These are phyloP conservation scores for Malachius bipustulatus DNA, from an alignment of 2,888 invertebrate species.

Conservation along the genomic window DNA sequence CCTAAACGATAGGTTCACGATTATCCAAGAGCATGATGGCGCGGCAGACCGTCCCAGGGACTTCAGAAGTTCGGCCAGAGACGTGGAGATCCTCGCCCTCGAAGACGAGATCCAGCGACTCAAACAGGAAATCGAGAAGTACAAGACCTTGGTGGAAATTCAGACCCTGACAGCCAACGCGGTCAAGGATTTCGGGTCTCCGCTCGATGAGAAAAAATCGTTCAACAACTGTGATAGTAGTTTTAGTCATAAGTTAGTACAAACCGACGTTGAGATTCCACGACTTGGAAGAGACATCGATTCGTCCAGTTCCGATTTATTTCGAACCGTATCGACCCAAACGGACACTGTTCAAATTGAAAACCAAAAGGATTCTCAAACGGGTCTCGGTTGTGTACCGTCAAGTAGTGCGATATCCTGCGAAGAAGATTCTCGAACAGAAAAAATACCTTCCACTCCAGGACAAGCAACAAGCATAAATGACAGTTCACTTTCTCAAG, in stretches of 20 bases:
- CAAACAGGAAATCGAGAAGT: slow-evolving; percentile 46
- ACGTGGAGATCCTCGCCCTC: slow-evolving; percentile 31
- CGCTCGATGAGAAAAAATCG: slow-evolving; percentile 29
- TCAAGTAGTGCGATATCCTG: not conserved
- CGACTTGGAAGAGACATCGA: too few species aligned
- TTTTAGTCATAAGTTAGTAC: slow-evolving; percentile 11
- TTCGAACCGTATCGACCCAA: not conserved
- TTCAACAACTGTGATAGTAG: slow-evolving; percentile 27
- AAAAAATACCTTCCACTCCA: not conserved
- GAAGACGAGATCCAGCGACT: slow-evolving; percentile 43
- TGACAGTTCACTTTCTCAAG: not conserved
- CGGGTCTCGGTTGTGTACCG: not conserved
- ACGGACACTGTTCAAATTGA: not conserved
- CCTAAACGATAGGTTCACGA: slow-evolving; percentile 17
- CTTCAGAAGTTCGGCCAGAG: slow-evolving; percentile 29
- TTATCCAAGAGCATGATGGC: slow-evolving; percentile 13
- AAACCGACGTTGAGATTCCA: slow-evolving; percentile 6
- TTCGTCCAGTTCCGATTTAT: not conserved
- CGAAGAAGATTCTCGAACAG: not conserved
- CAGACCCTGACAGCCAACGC: slow-evolving; percentile 43
- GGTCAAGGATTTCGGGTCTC: slow-evolving; percentile 41
- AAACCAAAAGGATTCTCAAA: not conserved
- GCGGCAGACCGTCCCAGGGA: slow-evolving; percentile 16
- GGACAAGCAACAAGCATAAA: not conserved
- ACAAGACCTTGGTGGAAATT: slow-evolving; percentile 46